Evolutionary conservation across 2,113 vertebrate genomes (phyloP).

Genomic region (Calonectris borealis): DNA sequence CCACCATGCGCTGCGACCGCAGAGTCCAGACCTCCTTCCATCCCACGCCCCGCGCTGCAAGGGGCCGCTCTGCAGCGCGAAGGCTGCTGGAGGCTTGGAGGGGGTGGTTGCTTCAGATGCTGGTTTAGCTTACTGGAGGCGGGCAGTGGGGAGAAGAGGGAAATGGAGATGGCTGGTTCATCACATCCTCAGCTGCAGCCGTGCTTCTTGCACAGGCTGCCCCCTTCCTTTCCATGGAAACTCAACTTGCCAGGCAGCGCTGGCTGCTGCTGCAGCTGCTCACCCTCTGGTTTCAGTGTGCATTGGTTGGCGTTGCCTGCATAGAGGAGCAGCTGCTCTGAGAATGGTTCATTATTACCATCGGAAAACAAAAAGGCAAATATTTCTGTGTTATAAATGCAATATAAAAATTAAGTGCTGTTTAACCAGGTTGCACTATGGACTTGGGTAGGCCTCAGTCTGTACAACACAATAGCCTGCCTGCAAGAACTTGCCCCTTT

Average conservation of each 20-base stretch:
- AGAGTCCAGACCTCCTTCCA: background rate
- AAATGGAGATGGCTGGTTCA: background rate
- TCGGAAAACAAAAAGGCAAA: background rate
- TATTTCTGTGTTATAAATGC: background rate
- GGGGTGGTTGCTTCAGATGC: background rate
- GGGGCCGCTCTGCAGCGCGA: background rate
- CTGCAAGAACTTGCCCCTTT: conserved; percentile 38
- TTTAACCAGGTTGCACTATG: conserved; percentile 52
- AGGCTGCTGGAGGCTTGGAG: background rate
- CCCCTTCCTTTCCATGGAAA: background rate
- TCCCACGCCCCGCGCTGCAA: fast-evolving
- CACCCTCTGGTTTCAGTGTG: background rate
- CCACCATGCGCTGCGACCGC: background rate
- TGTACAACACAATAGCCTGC: background rate
- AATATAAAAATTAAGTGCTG: background rate
- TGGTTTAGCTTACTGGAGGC: background rate
- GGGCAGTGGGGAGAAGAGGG: background rate
- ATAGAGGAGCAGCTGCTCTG: background rate
- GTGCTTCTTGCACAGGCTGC: background rate
- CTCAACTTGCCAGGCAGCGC: background rate
- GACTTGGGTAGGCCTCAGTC: conserved; percentile 18
- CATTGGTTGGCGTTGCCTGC: fast-evolving
- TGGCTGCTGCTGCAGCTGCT: background rate
- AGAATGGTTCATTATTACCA: background rate
- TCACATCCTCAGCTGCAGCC: background rate